Evolutionary conservation across 2,113 vertebrate genomes (phyloP).

Genomic region (Nothocercus nigrocapillus): DNA sequence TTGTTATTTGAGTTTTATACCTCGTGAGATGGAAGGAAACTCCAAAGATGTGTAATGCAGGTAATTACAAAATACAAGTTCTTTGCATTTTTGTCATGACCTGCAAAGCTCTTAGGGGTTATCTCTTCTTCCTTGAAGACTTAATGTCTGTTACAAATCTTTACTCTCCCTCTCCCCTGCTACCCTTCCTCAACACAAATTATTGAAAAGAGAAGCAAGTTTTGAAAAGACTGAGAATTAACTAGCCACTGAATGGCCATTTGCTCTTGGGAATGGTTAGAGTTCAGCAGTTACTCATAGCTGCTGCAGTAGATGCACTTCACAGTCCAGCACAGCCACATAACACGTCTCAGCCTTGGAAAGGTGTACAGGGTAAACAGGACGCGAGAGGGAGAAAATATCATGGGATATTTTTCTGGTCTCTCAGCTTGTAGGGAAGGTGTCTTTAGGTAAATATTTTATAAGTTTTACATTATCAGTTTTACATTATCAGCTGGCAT

Average conservation of each 20-base stretch:
- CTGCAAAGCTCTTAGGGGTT: fast-evolving
- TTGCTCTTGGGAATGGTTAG: background rate
- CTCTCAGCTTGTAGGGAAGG: background rate
- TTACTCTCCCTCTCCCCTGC: background rate
- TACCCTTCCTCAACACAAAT: background rate
- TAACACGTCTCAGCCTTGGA: background rate
- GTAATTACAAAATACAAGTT: background rate
- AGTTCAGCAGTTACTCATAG: background rate
- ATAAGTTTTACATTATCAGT: background rate
- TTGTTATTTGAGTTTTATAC: background rate
- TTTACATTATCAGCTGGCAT: background rate
- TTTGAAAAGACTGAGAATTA: background rate
- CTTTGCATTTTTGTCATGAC: background rate
- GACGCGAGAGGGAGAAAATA: background rate
- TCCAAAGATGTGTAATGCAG: fast-evolving
- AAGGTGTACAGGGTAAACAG: background rate
- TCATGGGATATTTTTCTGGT: background rate
- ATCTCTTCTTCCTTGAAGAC: background rate
- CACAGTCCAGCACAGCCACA: background rate
- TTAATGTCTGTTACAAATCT: background rate
- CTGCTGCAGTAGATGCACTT: background rate
- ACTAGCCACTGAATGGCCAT: background rate
- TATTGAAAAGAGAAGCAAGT: background rate
- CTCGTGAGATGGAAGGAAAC: background rate
- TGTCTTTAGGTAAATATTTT: background rate